A percentile compares a stretch with the other conserved stretches of the same genome.
Evolutionary conservation across 2,888 invertebrate species (phyloP).

Genomic region (Apodemia duryi): DNA sequence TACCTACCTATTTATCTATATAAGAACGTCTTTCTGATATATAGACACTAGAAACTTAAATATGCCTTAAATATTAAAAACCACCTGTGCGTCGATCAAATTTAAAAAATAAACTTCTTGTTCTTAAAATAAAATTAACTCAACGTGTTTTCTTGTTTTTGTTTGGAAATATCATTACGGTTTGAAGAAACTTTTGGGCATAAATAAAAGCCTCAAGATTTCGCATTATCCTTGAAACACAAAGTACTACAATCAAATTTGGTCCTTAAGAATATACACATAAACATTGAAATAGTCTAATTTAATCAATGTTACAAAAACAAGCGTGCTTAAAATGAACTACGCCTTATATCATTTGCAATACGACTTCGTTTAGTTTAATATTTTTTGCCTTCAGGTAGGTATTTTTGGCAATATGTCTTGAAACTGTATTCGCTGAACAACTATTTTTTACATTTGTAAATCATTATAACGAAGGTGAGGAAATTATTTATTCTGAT

Average conservation of each 20-base stretch:
- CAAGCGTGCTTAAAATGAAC: conserved; percentile 43
- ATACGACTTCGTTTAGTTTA: conserved; percentile 51
- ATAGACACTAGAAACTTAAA: neutral
- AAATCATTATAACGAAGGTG: too few relatives aligned
- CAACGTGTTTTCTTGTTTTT: conserved; percentile 41
- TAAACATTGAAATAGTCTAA: conserved; percentile 1
- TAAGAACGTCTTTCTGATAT: neutral
- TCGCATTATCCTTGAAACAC: conserved; percentile 66
- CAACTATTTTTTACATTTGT: too few relatives aligned
- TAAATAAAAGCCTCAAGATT: conserved; percentile 76
- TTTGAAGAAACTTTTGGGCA: conserved; percentile 71
- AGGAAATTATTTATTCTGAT: too few relatives aligned
- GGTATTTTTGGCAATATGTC: conserved; percentile 57
- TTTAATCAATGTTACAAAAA: neutral
- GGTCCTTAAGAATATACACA: neutral
- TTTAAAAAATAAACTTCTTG: neutral
- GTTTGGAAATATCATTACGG: conserved; percentile 56
- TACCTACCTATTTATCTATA: too few relatives aligned
- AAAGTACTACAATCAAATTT: conserved; percentile 24
- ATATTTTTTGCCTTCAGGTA: conserved; percentile 36
- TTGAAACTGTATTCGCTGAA: conserved; percentile 48
- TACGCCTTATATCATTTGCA: conserved; percentile 41
- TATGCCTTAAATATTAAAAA: neutral
- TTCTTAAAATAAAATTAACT: conserved; percentile 20
- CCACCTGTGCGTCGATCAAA: conserved; percentile 8